Base-by-base conservation (phyloP, 30 jellyfish, hydroid and myxozoan genomes). In the Pseudorhiza aurosa region DNA sequence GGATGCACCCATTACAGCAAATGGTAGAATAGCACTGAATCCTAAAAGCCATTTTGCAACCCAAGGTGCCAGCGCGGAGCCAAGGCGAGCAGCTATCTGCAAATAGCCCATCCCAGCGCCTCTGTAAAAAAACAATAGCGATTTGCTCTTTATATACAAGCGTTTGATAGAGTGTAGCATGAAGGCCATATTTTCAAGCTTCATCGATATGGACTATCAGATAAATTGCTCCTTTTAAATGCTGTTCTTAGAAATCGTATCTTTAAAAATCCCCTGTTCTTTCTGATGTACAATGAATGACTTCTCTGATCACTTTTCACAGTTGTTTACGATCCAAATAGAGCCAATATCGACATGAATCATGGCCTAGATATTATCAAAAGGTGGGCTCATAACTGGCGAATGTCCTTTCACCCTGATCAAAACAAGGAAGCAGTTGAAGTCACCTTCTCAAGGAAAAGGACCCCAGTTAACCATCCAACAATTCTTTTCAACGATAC, bases 31-130 rank as follows among this genome's bases (percentile, higher is more conserved):
- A 11, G 21, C 27, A 51, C 82, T 59, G 12, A 73, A 29, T 0
- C 24, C 77, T 8, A 8, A 15, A 30, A 88, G 68, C 65, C 80
- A 68, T 35, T 71, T 78, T 2, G 94, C 97, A 24, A 88, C 89
- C 97, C 97, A 88, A 2, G 97, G 97, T 35, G 97, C 97, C 18
- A 80, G 32, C 2, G 97, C 89, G 12, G 94, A 82, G 56, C 97
- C 97, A 47, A 79, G 36, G 19, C 97, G 89, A 17, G 89, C 83
- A 12, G 94, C 88, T 15, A 79, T 64, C 68, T 88, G 97, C 51
- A 88, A 51, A 27, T 51, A 88, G 17, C 97, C 97, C 90, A 79
- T 79, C 11, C 85, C 93, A 35, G 68, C 94, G 55, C 95, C 76
- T 35, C 97, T 83, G 68, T 0, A 59, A 25, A 65, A 36, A 33